These are phyloP conservation scores for Cynoglossus semilaevis DNA, from an alignment of 2,113 vertebrate genomes.

Conservation along the genomic window DNA sequence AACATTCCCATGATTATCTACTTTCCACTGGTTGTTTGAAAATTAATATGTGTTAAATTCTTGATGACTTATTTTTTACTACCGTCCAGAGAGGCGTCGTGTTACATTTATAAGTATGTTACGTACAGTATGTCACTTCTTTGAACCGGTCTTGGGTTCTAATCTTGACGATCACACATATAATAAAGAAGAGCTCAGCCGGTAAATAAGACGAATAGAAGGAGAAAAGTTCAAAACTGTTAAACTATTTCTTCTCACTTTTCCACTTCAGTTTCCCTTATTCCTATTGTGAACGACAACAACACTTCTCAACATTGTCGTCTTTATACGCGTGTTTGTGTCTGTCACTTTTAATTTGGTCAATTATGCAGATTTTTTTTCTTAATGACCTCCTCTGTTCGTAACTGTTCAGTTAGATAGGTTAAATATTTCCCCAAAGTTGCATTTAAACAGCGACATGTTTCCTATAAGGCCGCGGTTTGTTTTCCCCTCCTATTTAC, in stretches of 20 bases:
- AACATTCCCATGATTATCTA: conserved; percentile 57
- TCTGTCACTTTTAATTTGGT: conserved; percentile 34
- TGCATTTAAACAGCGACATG: conserved; percentile 74
- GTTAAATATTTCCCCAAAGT: conserved; percentile 74
- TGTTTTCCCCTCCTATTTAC: conserved; percentile 77
- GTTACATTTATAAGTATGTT: conserved; percentile 73
- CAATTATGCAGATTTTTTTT: conserved; percentile 50
- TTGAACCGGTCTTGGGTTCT: conserved; percentile 63
- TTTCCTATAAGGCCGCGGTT: conserved; percentile 74
- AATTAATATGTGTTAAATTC: conserved; percentile 75
- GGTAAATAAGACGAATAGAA: conserved; percentile 45
- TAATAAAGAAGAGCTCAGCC: conserved; percentile 53
- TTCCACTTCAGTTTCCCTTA: neutral
- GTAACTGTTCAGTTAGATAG: conserved; percentile 48
- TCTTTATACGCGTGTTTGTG: neutral
- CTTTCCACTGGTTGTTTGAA: conserved; percentile 67
- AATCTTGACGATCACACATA: conserved; percentile 58
- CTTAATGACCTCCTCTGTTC: conserved; percentile 39
- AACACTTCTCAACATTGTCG: conserved; percentile 7
- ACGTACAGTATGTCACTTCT: conserved; percentile 62
- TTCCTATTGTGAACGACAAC: neutral
- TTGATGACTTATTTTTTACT: conserved; percentile 75
- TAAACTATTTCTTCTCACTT: too few relatives aligned
- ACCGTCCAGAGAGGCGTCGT: conserved; percentile 64
- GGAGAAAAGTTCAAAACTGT: neutral